A percentile compares a stretch with the other conserved stretches of the same genome.
phyloP scores from a whole-genome alignment of 1,140 invertebrate species.

The Lithobius niger region DNA sequence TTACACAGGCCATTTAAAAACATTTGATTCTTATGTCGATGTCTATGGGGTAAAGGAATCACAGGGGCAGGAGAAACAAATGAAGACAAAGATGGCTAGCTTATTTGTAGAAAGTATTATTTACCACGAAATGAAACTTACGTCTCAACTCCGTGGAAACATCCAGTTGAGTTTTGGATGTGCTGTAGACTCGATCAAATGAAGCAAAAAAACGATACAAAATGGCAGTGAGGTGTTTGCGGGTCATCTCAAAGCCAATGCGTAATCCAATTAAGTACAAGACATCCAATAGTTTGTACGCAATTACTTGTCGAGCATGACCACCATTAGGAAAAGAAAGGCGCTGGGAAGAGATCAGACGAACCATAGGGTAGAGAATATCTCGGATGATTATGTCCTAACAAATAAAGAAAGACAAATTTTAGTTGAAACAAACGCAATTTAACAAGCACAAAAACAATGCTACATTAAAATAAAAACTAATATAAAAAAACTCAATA shows the following conservation, averaged over 20 bases:
- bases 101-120: too few species aligned
- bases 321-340: conserved; percentile 64
- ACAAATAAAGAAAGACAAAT: conserved; percentile 14
- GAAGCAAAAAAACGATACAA: conserved; percentile 66
- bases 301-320: conserved; percentile 52
- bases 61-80: too few species aligned
- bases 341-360: conserved; percentile 43
- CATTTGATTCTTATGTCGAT: too few species aligned
- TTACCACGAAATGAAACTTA: too few species aligned
- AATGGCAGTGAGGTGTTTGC: conserved; percentile 54
- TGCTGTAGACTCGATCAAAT: conserved; percentile 69
- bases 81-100: too few species aligned
- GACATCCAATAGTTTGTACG: conserved; percentile 64
- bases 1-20: too few species aligned
- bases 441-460: too few species aligned
- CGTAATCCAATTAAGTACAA: conserved; percentile 61
- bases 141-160: too few species aligned
- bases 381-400: conserved; percentile 57
- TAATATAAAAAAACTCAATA: background rate
- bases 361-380: conserved; percentile 56
- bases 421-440: too few species aligned
- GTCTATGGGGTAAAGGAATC: too few species aligned
- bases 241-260: conserved; percentile 69
- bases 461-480: background rate
- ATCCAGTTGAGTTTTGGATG: too few species aligned